phyloP scores from a whole-genome alignment of 2,113 vertebrate species.

The Amphilophus citrinellus region DNA sequence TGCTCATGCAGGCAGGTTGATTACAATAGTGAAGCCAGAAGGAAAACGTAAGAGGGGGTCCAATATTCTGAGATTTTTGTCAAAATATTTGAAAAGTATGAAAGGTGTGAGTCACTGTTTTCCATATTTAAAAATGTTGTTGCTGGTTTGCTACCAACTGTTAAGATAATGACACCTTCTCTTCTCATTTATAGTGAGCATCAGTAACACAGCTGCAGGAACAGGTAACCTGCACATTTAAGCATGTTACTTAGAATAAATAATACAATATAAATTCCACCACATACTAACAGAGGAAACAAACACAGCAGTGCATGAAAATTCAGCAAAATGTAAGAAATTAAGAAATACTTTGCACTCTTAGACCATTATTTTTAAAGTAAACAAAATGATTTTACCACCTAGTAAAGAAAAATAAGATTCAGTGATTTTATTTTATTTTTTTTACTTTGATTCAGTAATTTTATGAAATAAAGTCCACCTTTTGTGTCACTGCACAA shows the following conservation, averaged over 20 bases:
- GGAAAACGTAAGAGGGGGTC: neutral
- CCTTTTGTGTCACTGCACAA: neutral
- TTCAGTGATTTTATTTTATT: neutral
- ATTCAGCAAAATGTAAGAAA: too few relatives aligned
- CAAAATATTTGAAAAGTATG: neutral
- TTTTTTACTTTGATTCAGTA: neutral
- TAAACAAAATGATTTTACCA: neutral
- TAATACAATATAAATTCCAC: too few relatives aligned
- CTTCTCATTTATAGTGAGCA: neutral
- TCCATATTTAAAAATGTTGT: neutral
- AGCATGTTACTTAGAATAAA: too few relatives aligned
- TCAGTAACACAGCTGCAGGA: neutral
- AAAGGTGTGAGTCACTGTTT: neutral
- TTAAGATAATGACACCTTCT: neutral
- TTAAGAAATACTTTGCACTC: too few relatives aligned
- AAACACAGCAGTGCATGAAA: too few relatives aligned
- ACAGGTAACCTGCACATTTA: too few relatives aligned
- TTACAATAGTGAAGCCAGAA: neutral
- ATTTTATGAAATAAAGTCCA: rapidly evolving
- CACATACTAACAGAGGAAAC: too few relatives aligned
- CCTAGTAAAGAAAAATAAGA: rapidly evolving
- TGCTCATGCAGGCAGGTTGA: neutral
- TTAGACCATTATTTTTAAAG: too few relatives aligned
- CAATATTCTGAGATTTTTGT: rapidly evolving
- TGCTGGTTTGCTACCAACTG: neutral